Evolutionary conservation across 2,888 invertebrate species (phyloP).

Genomic region (Netelia melanura): DNA sequence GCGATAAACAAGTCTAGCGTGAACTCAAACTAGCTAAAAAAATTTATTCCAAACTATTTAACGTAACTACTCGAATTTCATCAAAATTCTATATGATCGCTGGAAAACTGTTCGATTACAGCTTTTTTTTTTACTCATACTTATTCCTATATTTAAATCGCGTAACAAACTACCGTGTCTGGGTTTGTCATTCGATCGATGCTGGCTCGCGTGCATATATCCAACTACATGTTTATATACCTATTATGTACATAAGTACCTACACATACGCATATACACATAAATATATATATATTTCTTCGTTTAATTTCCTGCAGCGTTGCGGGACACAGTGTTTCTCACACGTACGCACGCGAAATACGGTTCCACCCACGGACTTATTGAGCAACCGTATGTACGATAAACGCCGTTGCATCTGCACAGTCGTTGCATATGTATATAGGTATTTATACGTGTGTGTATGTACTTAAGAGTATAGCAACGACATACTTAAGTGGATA

Average conservation of each 20-base stretch:
- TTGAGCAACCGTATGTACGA: conserved; percentile 37
- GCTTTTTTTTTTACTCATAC: too few relatives aligned
- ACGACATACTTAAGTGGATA: conserved; percentile 17
- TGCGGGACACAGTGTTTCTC: conserved; percentile 43
- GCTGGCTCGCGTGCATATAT: conserved; percentile 24
- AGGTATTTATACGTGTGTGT: not conserved
- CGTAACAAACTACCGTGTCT: conserved; percentile 47
- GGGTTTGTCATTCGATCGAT: conserved; percentile 60
- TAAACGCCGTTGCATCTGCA: conserved; percentile 34
- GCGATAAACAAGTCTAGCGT: too few relatives aligned
- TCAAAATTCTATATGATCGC: too few relatives aligned
- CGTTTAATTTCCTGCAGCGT: conserved; percentile 66
- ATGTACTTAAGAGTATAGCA: conserved; percentile 23
- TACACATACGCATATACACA: not conserved
- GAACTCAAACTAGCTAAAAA: too few relatives aligned
- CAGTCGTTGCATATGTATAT: not conserved
- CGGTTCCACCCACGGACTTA: not conserved
- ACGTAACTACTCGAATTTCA: too few relatives aligned
- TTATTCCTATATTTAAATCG: not conserved
- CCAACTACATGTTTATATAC: conserved; percentile 2
- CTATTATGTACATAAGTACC: not conserved
- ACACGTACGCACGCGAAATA: conserved; percentile 43
- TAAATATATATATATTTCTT: conserved; percentile 58
- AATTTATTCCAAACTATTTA: too few relatives aligned
- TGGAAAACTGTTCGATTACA: too few relatives aligned